Conservation (phyloP, 1,140 invertebrate genomes). For the Daktulosphaira vitifoliae region DNA sequence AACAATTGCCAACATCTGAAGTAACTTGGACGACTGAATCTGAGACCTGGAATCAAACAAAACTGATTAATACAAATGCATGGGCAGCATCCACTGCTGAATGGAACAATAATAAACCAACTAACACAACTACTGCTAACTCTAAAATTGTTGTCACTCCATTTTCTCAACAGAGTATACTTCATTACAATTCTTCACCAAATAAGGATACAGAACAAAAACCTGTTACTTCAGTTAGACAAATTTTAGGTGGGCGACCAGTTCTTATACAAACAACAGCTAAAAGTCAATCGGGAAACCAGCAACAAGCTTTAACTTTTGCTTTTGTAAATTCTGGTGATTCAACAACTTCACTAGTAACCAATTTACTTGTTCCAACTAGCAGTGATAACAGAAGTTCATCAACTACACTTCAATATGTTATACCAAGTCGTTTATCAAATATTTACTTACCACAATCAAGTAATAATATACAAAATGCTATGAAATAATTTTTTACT, state of each 20-base stretch:
- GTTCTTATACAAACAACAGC: slow-evolving; percentile 19
- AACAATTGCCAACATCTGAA: slow-evolving; percentile 20
- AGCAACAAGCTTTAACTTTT: slow-evolving; percentile 29
- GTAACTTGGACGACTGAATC: slow-evolving; percentile 14
- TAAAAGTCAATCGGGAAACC: slow-evolving; percentile 10
- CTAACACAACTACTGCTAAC: slow-evolving; percentile 20
- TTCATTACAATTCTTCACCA: slow-evolving; percentile 22
- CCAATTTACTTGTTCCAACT: slow-evolving; percentile 23
- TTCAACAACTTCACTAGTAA: slow-evolving; percentile 17
- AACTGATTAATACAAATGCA: slow-evolving; percentile 24
- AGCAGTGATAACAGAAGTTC: slow-evolving; percentile 3
- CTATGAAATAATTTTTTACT: background rate
- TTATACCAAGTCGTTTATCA: slow-evolving; percentile 14
- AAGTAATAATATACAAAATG: background rate
- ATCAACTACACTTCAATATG: slow-evolving; percentile 19
- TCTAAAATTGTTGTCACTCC: slow-evolving; percentile 29
- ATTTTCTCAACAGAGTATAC: slow-evolving; percentile 20
- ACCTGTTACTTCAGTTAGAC: slow-evolving; percentile 13
- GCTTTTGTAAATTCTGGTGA: slow-evolving; percentile 29
- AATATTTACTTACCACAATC: slow-evolving; percentile 22
- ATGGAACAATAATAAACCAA: slow-evolving; percentile 27
- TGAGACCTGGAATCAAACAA: slow-evolving; percentile 29
- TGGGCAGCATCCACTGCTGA: slow-evolving; percentile 30
- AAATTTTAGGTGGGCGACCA: slow-evolving; percentile 8
- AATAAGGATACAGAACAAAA: slow-evolving; percentile 26